Conservation (phyloP, 1,140 invertebrate genomes). For the Pseudomyrmex gracilis region DNA sequence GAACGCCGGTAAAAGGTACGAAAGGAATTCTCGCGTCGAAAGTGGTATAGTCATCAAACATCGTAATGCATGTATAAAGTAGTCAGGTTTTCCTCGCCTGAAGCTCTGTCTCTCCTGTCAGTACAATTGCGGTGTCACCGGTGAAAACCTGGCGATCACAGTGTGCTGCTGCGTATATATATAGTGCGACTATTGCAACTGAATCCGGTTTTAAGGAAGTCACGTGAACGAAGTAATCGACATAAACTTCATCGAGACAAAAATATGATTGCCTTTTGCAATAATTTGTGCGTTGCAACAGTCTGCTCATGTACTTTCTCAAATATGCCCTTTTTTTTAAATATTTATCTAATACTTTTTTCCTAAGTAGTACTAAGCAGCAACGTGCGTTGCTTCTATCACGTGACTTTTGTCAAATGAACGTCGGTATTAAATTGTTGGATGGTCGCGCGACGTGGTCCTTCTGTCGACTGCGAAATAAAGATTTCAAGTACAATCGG, state of each 20-base stretch:
- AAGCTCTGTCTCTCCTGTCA: conserved; percentile 66
- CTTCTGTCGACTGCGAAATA: neutral
- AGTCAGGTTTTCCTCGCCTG: conserved; percentile 73
- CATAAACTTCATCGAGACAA: conserved; percentile 35
- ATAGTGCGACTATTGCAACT: conserved; percentile 69
- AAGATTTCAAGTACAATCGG: neutral
- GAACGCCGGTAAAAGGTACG: conserved; percentile 79
- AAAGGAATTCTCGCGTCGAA: conserved; percentile 76
- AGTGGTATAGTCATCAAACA: conserved; percentile 79
- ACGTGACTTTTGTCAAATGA: conserved; percentile 39
- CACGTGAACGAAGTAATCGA: conserved; percentile 45
- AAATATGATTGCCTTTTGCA: conserved; percentile 58
- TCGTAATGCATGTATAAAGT: conserved; percentile 81
- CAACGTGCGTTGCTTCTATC: conserved; percentile 34
- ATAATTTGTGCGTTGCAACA: conserved; percentile 58
- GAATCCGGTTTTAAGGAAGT: conserved; percentile 58
- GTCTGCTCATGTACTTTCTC: conserved; percentile 35
- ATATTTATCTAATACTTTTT: conserved; percentile 10
- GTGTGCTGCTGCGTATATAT: neutral
- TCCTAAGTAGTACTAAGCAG: conserved; percentile 39
- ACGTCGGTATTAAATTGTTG: neutral
- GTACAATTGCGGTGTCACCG: neutral
- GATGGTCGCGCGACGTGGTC: neutral
- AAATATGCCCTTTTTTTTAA: conserved; percentile 42
- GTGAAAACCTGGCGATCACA: conserved; percentile 11